Evolutionary conservation across 2,888 invertebrate genomes (phyloP), one percentile per base, ranked within the genome.

Genomic region (Allygus modestus): DNA sequence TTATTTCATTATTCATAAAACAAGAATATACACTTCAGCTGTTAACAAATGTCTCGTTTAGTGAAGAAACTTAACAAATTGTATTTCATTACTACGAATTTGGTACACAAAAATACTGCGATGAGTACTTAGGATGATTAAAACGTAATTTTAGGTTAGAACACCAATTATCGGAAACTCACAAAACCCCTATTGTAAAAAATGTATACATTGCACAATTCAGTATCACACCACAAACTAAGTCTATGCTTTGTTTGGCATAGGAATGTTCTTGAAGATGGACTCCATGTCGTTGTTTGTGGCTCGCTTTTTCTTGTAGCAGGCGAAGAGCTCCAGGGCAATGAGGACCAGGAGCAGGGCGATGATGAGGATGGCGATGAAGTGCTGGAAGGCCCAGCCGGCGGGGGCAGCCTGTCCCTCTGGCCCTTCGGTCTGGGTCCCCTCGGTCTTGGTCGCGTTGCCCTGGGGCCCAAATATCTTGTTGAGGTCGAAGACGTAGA

Each of bases 401-500:
- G 12, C 15, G 17, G 28, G 28, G 28, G 17, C 20, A 1, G 54
- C 20, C 54, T 4, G 23, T 5, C 20, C 5, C 46, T 46, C 17
- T 1, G 54, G 20, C 23, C 12, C 46, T 17, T 28, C 65, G 31
- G 65, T 1, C 4, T 1, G 28, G 7, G 17, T 0, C 11, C 15
- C 31, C 31, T 65, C 65, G 1, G 65, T 2, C 15, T 65, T 65
- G 28, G 28, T 58, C 58, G 2, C 23, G 58, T 20, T 28, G 23
- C 23, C 20, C 28, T 31, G 9, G 31, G 65, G 65, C 7, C 65
- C 65, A 28, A 65, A 65, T 0, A 65, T 31, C 28, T 65, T 65
- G 65, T 65, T 65, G 65, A 65, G n/a, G 65, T 65, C 65, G 65
- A 65, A 65, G 15, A 65, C 12, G 31, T 65, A 65, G 31, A 65